phyloP scores from a whole-genome alignment of 2,113 vertebrate genomes.

The Regulus satrapa region DNA sequence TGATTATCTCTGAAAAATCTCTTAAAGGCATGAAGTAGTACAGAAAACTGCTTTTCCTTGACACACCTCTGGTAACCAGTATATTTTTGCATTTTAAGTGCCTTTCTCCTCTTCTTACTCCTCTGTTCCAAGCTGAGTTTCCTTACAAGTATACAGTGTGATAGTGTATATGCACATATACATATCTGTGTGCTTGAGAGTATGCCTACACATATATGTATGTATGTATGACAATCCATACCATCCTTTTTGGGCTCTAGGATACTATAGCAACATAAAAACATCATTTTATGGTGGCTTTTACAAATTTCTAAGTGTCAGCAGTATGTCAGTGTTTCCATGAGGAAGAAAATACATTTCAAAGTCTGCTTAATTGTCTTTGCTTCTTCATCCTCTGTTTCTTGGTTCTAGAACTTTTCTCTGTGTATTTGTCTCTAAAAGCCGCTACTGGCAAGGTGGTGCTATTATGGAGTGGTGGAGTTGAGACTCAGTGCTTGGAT shows the following conservation, averaged over 20 bases:
- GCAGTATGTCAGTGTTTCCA: background rate
- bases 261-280: background rate
- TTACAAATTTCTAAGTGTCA: background rate
- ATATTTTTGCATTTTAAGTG: background rate
- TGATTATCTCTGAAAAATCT: background rate
- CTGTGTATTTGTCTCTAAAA: background rate
- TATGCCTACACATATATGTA: too few relatives aligned
- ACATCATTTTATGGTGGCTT: background rate
- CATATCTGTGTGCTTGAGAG: background rate
- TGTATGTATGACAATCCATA: background rate
- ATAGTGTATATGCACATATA: background rate
- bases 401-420: background rate
- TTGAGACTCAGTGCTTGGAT: background rate
- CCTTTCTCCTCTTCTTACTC: background rate
- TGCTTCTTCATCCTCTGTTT: background rate
- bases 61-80: background rate
- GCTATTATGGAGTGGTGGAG: too few relatives aligned
- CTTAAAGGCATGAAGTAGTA: background rate
- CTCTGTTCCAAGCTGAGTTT: background rate
- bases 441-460: rapidly evolving
- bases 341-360: background rate
- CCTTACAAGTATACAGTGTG: background rate
- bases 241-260: background rate
- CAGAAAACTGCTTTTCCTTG: background rate
- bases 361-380: background rate